These are phyloP conservation scores for Papilio elwesi DNA, from an alignment of 2,888 invertebrate genomes.

Conservation along the genomic window DNA sequence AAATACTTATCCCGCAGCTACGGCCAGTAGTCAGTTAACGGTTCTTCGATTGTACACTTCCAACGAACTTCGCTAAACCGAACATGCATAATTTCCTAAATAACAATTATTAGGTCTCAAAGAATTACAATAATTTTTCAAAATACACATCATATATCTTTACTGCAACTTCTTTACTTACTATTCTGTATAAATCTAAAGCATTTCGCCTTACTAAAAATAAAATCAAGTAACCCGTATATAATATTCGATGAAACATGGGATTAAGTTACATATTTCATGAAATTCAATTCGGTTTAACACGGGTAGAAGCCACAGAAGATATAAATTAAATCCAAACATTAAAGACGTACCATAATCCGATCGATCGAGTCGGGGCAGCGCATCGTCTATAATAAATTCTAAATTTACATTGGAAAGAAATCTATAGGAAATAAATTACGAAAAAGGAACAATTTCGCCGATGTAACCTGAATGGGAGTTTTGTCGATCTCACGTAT, in stretches of 20 bases:
- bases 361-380: slow-evolving; percentile 46
- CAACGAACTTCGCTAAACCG: no score
- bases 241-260: slow-evolving; percentile 24
- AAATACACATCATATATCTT: no score
- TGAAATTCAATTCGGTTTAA: slow-evolving; percentile 35
- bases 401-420: slow-evolving; percentile 48
- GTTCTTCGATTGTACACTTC: no score
- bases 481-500: slow-evolving; percentile 44
- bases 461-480: slow-evolving; percentile 42
- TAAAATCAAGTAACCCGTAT: not conserved
- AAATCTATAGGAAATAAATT: slow-evolving; percentile 46
- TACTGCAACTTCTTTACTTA: no score
- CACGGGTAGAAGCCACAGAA: slow-evolving; percentile 44
- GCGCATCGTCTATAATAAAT: slow-evolving; percentile 50
- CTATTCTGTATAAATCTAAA: not conserved
- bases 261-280: slow-evolving; percentile 46
- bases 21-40: no score
- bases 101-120: no score
- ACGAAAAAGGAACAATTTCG: slow-evolving; percentile 43
- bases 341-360: slow-evolving; percentile 51
- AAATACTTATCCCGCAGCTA: no score
- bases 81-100: no score
- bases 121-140: no score
- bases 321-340: slow-evolving; percentile 58
- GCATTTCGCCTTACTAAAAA: not conserved